phyloP scores from a whole-genome alignment of 2,888 invertebrate species.

The Gortyna flavago region DNA sequence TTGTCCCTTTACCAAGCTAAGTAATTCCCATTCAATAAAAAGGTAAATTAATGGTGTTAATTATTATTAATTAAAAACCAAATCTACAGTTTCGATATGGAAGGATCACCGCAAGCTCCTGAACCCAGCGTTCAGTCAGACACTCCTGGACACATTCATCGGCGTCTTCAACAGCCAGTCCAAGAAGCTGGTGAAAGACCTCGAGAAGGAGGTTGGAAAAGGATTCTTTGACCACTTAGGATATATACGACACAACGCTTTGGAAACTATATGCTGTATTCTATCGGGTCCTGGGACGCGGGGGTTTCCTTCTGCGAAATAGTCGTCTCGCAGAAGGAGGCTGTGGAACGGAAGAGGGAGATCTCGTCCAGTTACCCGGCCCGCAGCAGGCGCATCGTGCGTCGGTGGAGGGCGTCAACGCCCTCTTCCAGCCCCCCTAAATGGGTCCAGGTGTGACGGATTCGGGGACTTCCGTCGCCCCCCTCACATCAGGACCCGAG shows the following conservation, averaged over 20 bases:
- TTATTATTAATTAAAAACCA: neutral
- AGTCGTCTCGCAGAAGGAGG: too few relatives aligned
- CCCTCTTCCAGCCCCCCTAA: too few relatives aligned
- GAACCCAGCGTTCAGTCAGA: conserved; percentile 79
- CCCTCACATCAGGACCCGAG: too few relatives aligned
- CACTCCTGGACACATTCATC: conserved; percentile 75
- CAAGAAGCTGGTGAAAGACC: conserved; percentile 71
- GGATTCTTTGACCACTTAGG: conserved; percentile 80
- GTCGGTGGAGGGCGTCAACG: too few relatives aligned
- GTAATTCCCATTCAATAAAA: neutral
- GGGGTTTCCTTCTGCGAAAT: too few relatives aligned
- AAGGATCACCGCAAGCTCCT: conserved; percentile 71
- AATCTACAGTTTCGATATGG: conserved; percentile 63
- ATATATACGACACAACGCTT: conserved; percentile 77
- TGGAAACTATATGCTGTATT: conserved; percentile 84
- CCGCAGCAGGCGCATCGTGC: too few relatives aligned
- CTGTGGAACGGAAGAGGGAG: too few relatives aligned
- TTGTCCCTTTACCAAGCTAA: neutral
- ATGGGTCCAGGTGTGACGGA: too few relatives aligned
- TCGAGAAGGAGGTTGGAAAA: conserved; percentile 25
- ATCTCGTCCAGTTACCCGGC: too few relatives aligned
- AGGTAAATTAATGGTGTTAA: neutral
- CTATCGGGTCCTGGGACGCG: too few relatives aligned
- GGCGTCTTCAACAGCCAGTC: conserved; percentile 78
- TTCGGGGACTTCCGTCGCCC: too few relatives aligned